Base-by-base conservation (phyloP, 2,888 invertebrate species). In the Achlya flavicornis region DNA sequence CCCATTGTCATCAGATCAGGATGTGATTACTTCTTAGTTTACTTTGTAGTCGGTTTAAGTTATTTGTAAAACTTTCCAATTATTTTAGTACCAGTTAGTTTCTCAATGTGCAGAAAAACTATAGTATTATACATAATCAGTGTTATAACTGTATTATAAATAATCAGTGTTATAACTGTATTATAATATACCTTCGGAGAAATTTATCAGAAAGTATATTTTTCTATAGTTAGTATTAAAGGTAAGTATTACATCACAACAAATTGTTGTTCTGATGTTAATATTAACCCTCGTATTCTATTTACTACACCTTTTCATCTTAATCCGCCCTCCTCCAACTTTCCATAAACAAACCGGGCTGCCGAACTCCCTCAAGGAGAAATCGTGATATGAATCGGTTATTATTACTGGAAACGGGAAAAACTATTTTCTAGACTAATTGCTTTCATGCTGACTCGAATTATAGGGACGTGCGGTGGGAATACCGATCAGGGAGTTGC, bases 361-460 rank as follows among this genome's bases (percentile, higher is more conserved):
- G 41, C 70, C 65, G 63, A 70, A 68, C 74, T 74, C 68, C 75
- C 75, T 67, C 73, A 69, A 72, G 71, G 69, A 76, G 69, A 64
- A 65, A 63, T 66, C 80, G 80, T 80, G 80, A 73, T 72, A 68
- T 64, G 79, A 79, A 77, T 79, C 69, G 61, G 70, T 69, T 74
- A 72, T 71, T 58, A 66, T 70, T 69, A 68, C 63, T 63, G 69
- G 41, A 41, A 66, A 67, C 67, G 73, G 73, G 78, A 78, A 80
- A 53, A 83, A 80, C 80, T 79, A 79, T 79, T 79, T 76, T 72
- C 72, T 63, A 68, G 66, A 67, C 79, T 81, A 83, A 83, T 81
- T 83, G 80, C 75, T 74, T 75, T 71, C 71, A 69, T 71, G 62
- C 62, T 62, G 62, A 62, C 57, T 62, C 62, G 35, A 57, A 57